Conservation (phyloP, 1,140 invertebrate genomes). For the Aphaenogaster ashmeadi region DNA sequence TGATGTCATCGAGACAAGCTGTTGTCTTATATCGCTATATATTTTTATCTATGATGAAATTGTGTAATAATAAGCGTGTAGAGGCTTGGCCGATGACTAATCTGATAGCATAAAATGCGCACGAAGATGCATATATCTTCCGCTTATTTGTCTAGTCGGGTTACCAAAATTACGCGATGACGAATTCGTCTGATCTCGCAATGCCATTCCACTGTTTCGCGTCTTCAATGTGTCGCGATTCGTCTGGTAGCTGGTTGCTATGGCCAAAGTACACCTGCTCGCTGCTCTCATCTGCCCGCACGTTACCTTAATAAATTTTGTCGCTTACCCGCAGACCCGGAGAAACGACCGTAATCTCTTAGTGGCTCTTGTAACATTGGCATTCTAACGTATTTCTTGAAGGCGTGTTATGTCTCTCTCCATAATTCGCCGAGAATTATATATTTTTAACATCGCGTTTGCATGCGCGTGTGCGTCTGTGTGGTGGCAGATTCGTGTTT, state of each 20-base stretch:
- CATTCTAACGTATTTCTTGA: constrained; percentile 44
- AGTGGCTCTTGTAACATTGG: constrained; percentile 47
- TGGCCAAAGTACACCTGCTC: constrained; percentile 69
- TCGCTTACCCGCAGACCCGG: constrained; percentile 64
- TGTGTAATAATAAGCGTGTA: not conserved
- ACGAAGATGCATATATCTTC: constrained; percentile 4
- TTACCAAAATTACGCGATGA: constrained; percentile 46
- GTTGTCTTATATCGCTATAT: not conserved
- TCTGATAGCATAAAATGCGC: constrained; percentile 2
- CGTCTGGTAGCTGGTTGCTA: constrained; percentile 63
- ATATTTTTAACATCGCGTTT: not conserved
- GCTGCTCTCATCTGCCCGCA: constrained; percentile 29
- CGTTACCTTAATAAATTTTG: constrained; percentile 77
- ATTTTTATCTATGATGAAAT: not conserved
- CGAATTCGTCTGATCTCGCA: constrained; percentile 51
- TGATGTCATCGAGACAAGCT: not conserved
- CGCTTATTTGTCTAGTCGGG: not conserved
- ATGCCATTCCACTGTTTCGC: constrained; percentile 37
- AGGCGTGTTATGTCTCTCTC: constrained; percentile 7
- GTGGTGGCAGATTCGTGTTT: not conserved
- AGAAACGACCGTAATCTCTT: constrained; percentile 46
- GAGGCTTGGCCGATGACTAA: not conserved
- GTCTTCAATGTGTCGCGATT: constrained; percentile 68
- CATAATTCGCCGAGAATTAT: constrained; percentile 30
- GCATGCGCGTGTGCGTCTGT: not conserved